phyloP scores from a whole-genome alignment of 30 jellyfish, hydroid and myxozoan genomes.

The Hydractinia symbiolongicarpus region DNA sequence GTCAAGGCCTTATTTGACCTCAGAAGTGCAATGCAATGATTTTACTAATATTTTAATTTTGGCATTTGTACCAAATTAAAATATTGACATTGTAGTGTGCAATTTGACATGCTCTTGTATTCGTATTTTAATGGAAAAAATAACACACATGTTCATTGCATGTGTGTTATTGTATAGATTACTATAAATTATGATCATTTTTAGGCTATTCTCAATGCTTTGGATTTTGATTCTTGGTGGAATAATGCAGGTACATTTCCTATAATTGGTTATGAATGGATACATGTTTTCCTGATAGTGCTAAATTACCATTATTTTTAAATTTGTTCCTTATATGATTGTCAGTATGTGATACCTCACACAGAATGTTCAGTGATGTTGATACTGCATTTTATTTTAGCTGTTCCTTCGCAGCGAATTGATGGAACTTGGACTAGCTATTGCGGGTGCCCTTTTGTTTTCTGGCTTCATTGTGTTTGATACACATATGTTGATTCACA shows the following conservation, averaged over 20 bases:
- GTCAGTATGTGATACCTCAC: neutral
- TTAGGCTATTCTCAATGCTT: conserved; percentile 61
- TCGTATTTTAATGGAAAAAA: no score
- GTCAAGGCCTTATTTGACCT: no score
- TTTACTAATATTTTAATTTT: no score
- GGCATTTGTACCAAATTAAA: no score
- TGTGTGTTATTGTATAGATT: no score
- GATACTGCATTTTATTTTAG: conserved; percentile 23
- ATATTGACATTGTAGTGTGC: no score
- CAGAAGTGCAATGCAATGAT: no score
- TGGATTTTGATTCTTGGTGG: conserved; percentile 82
- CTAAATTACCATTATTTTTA: neutral
- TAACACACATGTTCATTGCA: no score
- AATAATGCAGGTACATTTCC: conserved; percentile 61
- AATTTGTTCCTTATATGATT: neutral
- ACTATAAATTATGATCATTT: neutral
- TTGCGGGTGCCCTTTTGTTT: conserved; percentile 71
- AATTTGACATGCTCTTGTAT: no score
- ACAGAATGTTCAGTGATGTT: neutral
- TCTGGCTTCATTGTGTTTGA: conserved; percentile 86
- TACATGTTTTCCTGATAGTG: conserved; percentile 1
- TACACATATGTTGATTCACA: conserved; percentile 79
- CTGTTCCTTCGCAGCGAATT: conserved; percentile 60
- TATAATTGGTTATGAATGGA: conserved; percentile 1
- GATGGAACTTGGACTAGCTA: conserved; percentile 59